A percentile compares a stretch with the other conserved stretches of the same genome.
Evolutionary conservation across 2,797 vertebrate species (phyloP).

Genomic region (Molossus molossus): DNA sequence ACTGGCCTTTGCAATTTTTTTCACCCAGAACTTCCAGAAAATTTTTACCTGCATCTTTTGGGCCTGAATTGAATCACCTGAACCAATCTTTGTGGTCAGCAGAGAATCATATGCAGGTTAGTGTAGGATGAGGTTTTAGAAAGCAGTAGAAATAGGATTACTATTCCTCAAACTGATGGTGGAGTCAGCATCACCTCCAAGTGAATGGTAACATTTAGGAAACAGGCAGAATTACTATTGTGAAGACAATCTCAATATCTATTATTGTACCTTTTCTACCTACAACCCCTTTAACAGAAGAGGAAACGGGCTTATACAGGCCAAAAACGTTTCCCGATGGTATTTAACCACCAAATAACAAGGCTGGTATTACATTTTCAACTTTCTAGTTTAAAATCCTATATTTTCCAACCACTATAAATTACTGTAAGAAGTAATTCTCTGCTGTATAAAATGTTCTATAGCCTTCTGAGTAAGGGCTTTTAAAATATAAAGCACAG

Average conservation of each 20-base stretch:
- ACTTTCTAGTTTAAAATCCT: constrained; percentile 14
- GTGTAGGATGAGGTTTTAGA: background rate
- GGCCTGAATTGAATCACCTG: background rate
- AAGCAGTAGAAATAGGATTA: background rate
- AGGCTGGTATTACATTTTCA: background rate
- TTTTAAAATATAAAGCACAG: constrained; percentile 17
- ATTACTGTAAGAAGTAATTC: background rate
- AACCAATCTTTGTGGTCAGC: background rate
- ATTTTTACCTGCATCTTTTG: background rate
- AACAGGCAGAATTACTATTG: background rate
- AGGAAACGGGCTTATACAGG: background rate
- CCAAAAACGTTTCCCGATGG: background rate
- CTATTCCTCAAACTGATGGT: background rate
- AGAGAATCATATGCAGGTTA: background rate
- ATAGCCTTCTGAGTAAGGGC: background rate
- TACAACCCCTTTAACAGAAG: background rate
- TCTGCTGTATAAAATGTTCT: background rate
- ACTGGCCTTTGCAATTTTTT: background rate
- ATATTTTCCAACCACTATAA: background rate
- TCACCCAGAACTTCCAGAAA: background rate
- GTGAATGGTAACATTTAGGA: background rate
- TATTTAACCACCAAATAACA: constrained; percentile 9
- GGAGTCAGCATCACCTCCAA: background rate
- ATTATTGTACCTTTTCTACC: background rate
- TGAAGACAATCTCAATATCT: background rate